These are phyloP conservation scores for Elaphurus davidianus DNA, from an alignment of 2,113 vertebrate genomes.

Conservation along the genomic window DNA sequence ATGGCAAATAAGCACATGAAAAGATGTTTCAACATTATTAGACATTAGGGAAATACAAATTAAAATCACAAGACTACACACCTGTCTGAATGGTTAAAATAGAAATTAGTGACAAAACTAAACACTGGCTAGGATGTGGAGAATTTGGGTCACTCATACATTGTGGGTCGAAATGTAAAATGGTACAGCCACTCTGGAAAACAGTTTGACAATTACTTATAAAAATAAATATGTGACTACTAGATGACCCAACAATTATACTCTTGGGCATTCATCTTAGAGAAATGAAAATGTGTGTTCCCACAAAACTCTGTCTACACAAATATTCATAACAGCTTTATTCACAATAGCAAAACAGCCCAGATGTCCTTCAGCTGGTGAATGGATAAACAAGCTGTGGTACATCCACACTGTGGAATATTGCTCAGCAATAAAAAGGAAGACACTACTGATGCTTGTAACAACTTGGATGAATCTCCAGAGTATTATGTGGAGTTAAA, in stretches of 20 bases:
- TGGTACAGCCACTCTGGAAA: not conserved
- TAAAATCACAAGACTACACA: not conserved
- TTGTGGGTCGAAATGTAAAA: not conserved
- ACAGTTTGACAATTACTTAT: not conserved
- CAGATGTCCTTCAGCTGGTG: not conserved
- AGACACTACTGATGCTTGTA: not conserved
- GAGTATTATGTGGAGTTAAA: not conserved
- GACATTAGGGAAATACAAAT: not conserved
- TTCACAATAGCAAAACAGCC: not conserved
- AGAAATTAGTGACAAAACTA: not conserved
- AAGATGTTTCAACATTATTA: not conserved
- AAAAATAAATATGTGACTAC: not conserved
- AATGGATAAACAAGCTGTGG: not conserved
- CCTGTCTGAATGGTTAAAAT: not conserved
- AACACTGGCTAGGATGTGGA: not conserved
- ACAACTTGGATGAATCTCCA: not conserved
- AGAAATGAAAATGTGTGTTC: not conserved
- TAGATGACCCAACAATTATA: not conserved
- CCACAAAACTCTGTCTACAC: not conserved
- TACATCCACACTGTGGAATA: not conserved
- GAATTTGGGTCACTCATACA: not conserved
- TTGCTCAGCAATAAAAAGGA: not conserved
- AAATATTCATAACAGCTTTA: not conserved
- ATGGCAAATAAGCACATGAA: not conserved
- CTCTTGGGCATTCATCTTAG: not conserved